phyloP scores from a whole-genome alignment of 2,797 vertebrate species.

The Rhinella marina region DNA sequence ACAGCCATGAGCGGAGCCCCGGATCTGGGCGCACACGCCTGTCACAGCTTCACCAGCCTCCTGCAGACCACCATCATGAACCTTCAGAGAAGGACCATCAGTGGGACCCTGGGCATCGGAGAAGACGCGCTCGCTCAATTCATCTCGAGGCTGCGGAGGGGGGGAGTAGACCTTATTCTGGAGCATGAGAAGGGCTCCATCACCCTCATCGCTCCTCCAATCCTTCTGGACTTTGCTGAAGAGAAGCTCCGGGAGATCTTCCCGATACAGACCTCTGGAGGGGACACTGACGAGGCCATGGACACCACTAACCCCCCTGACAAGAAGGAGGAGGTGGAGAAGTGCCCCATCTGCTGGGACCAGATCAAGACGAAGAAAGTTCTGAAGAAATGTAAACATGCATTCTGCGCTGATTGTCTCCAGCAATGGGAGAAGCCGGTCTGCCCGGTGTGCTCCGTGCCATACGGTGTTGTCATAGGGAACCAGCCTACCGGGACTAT shows the following conservation, averaged over 20 bases:
- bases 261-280: accelerated
- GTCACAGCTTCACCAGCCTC: conserved; percentile 65
- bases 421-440: conserved; percentile 49
- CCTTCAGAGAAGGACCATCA: neutral
- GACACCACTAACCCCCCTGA: neutral
- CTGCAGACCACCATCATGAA: conserved; percentile 43
- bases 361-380: conserved; percentile 64
- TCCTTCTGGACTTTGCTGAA: conserved; percentile 58
- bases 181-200: conserved; percentile 31
- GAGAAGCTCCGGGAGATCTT: conserved; percentile 25
- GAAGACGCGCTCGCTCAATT: neutral
- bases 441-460: conserved; percentile 70
- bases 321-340: conserved; percentile 4
- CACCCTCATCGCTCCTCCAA: conserved; percentile 63
- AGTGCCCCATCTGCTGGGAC: conserved; percentile 71
- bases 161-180: conserved; percentile 50
- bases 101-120: neutral
- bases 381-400: conserved; percentile 73
- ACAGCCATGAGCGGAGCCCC: conserved; percentile 42
- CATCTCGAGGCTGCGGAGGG: conserved; percentile 30
- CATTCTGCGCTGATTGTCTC: conserved; percentile 72
- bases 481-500: conserved; percentile 73
- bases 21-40: conserved; percentile 69
- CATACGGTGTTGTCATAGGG: conserved; percentile 69
- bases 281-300: neutral